These are phyloP conservation scores for Aphaenogaster floridana DNA, from an alignment of 1,140 invertebrate species.

Conservation along the genomic window DNA sequence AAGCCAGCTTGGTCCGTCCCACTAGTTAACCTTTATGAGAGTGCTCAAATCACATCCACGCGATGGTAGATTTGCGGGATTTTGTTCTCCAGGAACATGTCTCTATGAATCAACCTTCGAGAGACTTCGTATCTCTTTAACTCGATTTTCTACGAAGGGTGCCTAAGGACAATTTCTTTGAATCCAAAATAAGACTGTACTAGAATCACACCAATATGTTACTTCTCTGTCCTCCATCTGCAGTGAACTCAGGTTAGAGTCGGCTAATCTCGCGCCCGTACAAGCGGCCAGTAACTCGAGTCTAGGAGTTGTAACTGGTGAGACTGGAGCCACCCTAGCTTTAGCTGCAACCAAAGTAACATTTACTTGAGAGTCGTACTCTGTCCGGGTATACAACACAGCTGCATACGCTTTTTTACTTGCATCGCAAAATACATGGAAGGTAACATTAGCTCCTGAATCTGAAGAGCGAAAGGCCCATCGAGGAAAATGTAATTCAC, in stretches of 20 bases:
- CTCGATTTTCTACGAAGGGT: not conserved
- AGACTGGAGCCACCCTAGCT: not conserved
- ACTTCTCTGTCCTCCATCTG: not conserved
- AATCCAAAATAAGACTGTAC: not conserved
- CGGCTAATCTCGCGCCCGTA: not conserved
- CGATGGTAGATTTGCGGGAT: not conserved
- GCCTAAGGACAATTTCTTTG: not conserved
- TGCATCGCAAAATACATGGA: not conserved
- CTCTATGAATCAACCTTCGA: not conserved
- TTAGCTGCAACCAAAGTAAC: not conserved
- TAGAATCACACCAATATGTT: not conserved
- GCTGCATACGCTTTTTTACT: not conserved
- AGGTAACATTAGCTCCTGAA: not conserved
- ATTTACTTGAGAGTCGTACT: not conserved
- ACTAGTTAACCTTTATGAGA: not conserved
- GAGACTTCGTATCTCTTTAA: not conserved
- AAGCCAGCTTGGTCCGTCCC: not conserved
- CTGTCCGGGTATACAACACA: not conserved
- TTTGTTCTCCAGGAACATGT: not conserved
- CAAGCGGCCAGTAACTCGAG: not conserved
- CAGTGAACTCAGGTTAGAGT: not conserved
- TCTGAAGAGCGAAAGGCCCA: not conserved
- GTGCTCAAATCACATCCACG: not conserved
- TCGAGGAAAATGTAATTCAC: not conserved
- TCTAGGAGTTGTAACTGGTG: not conserved